phyloP scores from a whole-genome alignment of 2,797 vertebrate species.

The Lophura swinhoii region DNA sequence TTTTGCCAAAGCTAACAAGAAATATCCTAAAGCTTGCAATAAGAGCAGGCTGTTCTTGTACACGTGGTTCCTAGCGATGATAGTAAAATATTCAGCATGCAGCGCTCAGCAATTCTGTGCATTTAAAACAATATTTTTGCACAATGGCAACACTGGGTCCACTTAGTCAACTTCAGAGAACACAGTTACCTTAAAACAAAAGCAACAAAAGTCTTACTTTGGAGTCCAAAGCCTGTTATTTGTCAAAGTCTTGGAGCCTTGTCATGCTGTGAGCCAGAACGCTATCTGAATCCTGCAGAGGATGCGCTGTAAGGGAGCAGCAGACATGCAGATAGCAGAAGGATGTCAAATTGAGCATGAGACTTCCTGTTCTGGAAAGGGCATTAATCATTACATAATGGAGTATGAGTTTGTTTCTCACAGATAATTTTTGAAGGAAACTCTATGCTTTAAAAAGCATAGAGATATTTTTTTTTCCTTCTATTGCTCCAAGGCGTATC shows the following conservation, averaged over 20 bases:
- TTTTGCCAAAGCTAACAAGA: constrained; percentile 64
- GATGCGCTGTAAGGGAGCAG: not conserved
- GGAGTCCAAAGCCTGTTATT: not conserved
- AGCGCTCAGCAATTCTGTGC: constrained; percentile 15
- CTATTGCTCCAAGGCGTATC: not conserved
- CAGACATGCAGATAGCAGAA: not conserved
- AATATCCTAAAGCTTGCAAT: constrained; percentile 13
- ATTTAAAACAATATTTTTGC: constrained; percentile 26
- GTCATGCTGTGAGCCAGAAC: not conserved
- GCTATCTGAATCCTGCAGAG: not conserved
- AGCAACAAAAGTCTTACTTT: not conserved
- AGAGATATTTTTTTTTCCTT: not conserved
- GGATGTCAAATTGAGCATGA: not conserved
- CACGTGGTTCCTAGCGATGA: not conserved
- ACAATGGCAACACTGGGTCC: not conserved
- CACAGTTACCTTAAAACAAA: not conserved
- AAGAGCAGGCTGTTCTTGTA: constrained; percentile 16
- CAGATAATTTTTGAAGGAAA: not conserved
- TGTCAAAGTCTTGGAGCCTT: not conserved
- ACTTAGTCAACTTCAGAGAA: constrained; percentile 17
- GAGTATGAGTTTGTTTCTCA: constrained; percentile 1
- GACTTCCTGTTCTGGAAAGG: not conserved
- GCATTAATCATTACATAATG: constrained; percentile 9
- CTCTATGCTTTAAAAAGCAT: not conserved
- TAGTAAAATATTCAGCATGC: constrained; percentile 40